phyloP scores from a whole-genome alignment of 2,797 vertebrate genomes.

The Mustela erminea region DNA sequence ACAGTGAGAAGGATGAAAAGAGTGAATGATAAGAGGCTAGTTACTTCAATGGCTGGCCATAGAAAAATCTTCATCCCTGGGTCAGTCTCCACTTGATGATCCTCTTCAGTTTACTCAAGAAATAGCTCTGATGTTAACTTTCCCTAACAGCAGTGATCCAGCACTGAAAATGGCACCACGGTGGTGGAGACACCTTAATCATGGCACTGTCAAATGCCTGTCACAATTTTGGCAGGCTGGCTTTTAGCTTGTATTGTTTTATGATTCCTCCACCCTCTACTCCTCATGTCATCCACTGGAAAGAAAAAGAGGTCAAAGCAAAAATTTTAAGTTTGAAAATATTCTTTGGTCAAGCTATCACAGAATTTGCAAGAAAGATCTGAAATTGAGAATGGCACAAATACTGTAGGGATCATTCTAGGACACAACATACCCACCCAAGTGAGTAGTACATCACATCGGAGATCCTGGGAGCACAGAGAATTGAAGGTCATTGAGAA shows the following conservation, averaged over 20 bases:
- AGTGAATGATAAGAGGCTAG: slow-evolving; percentile 6
- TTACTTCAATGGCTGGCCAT: not conserved
- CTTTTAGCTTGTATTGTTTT: slow-evolving; percentile 40
- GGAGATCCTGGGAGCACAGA: not conserved
- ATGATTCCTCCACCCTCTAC: not conserved
- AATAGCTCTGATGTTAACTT: not conserved
- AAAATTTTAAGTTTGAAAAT: slow-evolving; percentile 54
- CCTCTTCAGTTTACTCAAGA: slow-evolving; percentile 20
- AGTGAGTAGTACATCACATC: not conserved
- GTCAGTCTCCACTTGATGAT: not conserved
- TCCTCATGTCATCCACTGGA: not conserved
- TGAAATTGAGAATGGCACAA: not conserved
- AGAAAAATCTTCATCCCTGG: not conserved
- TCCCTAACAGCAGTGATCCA: not conserved
- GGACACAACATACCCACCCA: not conserved
- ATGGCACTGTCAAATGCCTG: slow-evolving; percentile 15
- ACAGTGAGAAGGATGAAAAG: slow-evolving; percentile 55
- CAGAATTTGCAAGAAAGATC: not conserved
- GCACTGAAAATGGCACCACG: not conserved
- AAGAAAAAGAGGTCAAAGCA: slow-evolving; percentile 57
- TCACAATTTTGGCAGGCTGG: slow-evolving; percentile 9
- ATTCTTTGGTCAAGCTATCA: not conserved
- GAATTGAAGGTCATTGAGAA: not conserved
- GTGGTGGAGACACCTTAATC: slow-evolving; percentile 24
- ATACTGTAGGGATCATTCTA: not conserved